phyloP scores from a whole-genome alignment of 2,888 invertebrate species.

The Nudaria mundana region DNA sequence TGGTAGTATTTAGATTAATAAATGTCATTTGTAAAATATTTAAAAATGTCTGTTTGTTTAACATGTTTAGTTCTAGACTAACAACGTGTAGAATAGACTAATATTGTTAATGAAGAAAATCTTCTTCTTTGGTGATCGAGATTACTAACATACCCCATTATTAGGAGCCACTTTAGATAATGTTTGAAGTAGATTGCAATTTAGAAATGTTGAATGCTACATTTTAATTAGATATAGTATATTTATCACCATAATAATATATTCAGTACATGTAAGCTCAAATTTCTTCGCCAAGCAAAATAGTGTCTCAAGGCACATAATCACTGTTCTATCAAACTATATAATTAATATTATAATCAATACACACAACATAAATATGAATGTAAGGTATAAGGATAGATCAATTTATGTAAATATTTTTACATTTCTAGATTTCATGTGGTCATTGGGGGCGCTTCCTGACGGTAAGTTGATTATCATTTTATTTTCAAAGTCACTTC shows the following conservation, averaged over 20 bases:
- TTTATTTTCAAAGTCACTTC: conserved; percentile 61
- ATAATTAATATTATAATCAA: conserved; percentile 43
- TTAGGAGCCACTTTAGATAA: conserved; percentile 54
- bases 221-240: conserved; percentile 47
- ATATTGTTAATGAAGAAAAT: conserved; percentile 55
- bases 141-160: conserved; percentile 71
- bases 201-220: conserved; percentile 59
- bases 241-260: conserved; percentile 44
- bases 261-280: conserved; percentile 49
- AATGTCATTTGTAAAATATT: conserved; percentile 77
- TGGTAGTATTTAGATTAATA: conserved; percentile 76
- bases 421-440: conserved; percentile 97
- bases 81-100: conserved; percentile 78
- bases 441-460: conserved; percentile 98
- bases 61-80: conserved; percentile 80
- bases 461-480: conserved; percentile 90
- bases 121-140: conserved; percentile 48
- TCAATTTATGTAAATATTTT: conserved; percentile 82
- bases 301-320: conserved; percentile 77
- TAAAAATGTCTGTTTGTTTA: conserved; percentile 79
- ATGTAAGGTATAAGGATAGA: conserved; percentile 73
- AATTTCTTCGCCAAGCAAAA: conserved; percentile 77
- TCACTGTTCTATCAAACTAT: conserved; percentile 43
- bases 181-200: conserved; percentile 58
- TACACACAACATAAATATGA: conserved; percentile 44